Base-by-base conservation (phyloP, 1,140 invertebrate genomes). In the Heliothis virescens region DNA sequence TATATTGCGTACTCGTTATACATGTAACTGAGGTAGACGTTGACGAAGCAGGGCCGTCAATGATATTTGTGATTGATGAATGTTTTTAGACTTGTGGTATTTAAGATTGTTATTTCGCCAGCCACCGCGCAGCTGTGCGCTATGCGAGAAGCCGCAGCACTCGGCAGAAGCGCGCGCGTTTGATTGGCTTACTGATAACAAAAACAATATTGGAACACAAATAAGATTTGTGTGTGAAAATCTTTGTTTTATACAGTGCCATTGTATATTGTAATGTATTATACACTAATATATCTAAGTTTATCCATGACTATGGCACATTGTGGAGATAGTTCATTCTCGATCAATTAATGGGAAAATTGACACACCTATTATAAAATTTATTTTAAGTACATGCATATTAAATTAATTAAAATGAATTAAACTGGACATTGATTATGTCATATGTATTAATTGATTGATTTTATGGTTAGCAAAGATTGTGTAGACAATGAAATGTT, bases 231-330 rank as follows among this genome's bases (percentile, higher is more conserved):
- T 65, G 74, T 65, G 59, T 26, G 15, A 76, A 26, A 63, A 63
- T 76, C 50, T 76, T 53, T 84, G 80, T 84, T 87, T 87, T 87
- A 85, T 85, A 88, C 87, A 86, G 90, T 92, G 90, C 90, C 90
- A 92, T 92, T 87, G 82, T 85, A 85, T 76, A 79, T 79, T 82
- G 75, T 85, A 80, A 87, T 85, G 69, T 55, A 72, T 48, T 73
- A 18, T 75, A 75, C 50, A 11, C 12, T 60, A 67, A 81, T 84
- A 72, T 77, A 67, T 67, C 50, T 79, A 84, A 83, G 41, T 84
- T 83, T 74, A 80, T 79, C 86, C 88, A 87, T 86, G 83, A 89
- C 85, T 85, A 75, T 85, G 86, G 72, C 72, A 48, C 57, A 41
- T 13, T 48, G 59, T 29, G 18, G 69, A 57, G 72, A 60, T 74